A percentile compares a stretch with the other conserved stretches of the same genome.
phyloP scores from a whole-genome alignment of 2,113 vertebrate genomes.

The Platysternon megacephalum region DNA sequence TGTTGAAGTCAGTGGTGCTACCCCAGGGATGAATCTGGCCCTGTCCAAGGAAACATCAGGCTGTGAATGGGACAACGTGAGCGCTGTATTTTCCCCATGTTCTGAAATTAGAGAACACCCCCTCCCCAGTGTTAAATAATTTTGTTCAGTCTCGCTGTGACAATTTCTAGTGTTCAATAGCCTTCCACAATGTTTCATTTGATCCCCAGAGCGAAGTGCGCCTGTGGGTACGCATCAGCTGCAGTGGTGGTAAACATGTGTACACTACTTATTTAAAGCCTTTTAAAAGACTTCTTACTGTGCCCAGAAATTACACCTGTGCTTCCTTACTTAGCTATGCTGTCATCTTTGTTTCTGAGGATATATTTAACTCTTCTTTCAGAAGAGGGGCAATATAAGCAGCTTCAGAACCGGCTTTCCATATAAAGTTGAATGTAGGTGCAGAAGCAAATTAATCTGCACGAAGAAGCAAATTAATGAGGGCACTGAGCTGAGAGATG shows the following conservation, averaged over 20 bases:
- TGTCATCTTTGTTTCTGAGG: slow-evolving; percentile 50
- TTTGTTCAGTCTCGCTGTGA: slow-evolving; percentile 69
- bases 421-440: not conserved
- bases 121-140: slow-evolving; percentile 60
- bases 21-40: not conserved
- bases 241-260: slow-evolving; percentile 67
- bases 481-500: not conserved
- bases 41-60: slow-evolving; percentile 20
- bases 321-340: slow-evolving; percentile 61
- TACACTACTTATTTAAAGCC: slow-evolving; percentile 64
- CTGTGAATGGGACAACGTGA: slow-evolving; percentile 29
- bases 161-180: slow-evolving; percentile 70
- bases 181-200: slow-evolving; percentile 70
- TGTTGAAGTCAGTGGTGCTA: not conserved
- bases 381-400: not conserved
- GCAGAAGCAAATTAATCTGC: slow-evolving; percentile 26
- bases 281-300: slow-evolving; percentile 72
- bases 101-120: slow-evolving; percentile 66
- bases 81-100: slow-evolving; percentile 42
- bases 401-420: not conserved
- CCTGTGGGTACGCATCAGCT: slow-evolving; percentile 63
- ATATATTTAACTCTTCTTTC: slow-evolving; percentile 20
- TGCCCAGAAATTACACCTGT: slow-evolving; percentile 73
- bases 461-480: not conserved
- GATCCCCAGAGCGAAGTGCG: slow-evolving; percentile 55